phyloP scores from a whole-genome alignment of 2,113 vertebrate species.

The Rhynchomys soricoides region DNA sequence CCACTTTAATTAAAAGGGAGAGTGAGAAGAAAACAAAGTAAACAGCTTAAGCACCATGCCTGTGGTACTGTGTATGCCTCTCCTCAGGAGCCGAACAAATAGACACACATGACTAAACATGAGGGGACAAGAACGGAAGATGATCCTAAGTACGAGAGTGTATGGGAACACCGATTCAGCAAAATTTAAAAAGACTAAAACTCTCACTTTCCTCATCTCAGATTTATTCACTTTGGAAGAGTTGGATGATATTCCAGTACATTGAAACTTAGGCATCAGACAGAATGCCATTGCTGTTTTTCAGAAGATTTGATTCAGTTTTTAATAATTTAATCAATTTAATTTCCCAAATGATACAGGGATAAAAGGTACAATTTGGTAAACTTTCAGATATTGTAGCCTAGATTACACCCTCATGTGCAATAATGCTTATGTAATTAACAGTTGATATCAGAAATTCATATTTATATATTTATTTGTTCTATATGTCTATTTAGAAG shows the following conservation, averaged over 20 bases:
- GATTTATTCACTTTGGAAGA: slow-evolving; percentile 56
- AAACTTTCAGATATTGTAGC: background rate
- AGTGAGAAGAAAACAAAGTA: background rate
- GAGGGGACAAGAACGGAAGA: background rate
- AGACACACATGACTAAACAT: background rate
- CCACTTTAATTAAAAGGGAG: background rate
- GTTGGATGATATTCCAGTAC: background rate
- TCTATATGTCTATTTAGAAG: background rate
- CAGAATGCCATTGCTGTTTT: background rate
- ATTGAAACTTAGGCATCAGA: background rate
- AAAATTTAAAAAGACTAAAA: slow-evolving; percentile 17
- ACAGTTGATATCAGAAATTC: background rate
- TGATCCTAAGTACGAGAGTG: background rate
- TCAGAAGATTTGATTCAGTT: background rate
- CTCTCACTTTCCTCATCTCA: slow-evolving; percentile 13
- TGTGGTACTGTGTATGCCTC: background rate
- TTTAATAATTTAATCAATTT: slow-evolving; percentile 27
- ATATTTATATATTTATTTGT: background rate
- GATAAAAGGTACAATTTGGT: background rate
- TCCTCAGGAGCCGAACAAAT: background rate
- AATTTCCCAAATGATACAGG: background rate
- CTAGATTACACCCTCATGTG: background rate
- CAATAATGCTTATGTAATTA: background rate
- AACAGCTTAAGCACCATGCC: background rate
- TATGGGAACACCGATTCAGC: background rate